Conservation (phyloP, 2,888 invertebrate species). For the Cantharis rustica region DNA sequence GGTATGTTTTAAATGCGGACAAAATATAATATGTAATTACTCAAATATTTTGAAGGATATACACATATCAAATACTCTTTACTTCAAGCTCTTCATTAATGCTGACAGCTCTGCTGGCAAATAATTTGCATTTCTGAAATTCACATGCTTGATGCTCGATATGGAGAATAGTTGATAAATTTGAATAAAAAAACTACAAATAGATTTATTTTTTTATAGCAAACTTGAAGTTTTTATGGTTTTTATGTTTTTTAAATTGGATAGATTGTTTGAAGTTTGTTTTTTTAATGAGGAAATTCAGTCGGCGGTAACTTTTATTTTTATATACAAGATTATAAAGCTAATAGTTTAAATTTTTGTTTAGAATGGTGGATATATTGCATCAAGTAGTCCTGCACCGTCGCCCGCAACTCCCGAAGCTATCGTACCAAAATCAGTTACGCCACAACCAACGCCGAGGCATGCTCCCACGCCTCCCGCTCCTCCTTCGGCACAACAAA, state of each 20-base stretch:
- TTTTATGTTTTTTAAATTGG: not conserved
- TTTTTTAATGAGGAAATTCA: not conserved
- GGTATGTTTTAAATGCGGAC: too few relatives aligned
- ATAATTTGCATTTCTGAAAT: not conserved
- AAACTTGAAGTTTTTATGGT: not conserved
- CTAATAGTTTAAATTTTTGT: not conserved
- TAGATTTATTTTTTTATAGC: not conserved
- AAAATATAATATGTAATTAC: too few relatives aligned
- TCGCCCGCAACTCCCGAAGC: constrained; percentile 62
- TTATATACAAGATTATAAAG: not conserved
- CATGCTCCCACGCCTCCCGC: constrained; percentile 61
- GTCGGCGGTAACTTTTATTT: not conserved
- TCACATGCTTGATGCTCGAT: not conserved
- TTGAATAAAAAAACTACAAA: not conserved
- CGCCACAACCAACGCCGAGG: constrained; percentile 55
- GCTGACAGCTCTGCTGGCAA: not conserved
- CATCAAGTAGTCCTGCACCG: constrained; percentile 58
- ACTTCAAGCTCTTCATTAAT: not conserved
- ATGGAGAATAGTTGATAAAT: not conserved
- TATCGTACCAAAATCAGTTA: constrained; percentile 39
- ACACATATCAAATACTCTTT: not conserved
- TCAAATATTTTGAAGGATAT: too few relatives aligned
- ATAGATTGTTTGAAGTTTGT: not conserved
- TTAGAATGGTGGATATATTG: constrained; percentile 46
- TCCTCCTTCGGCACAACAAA: constrained; percentile 57